Evolutionary conservation across 2,113 vertebrate species (phyloP).

Genomic region (Rattus rattus): DNA sequence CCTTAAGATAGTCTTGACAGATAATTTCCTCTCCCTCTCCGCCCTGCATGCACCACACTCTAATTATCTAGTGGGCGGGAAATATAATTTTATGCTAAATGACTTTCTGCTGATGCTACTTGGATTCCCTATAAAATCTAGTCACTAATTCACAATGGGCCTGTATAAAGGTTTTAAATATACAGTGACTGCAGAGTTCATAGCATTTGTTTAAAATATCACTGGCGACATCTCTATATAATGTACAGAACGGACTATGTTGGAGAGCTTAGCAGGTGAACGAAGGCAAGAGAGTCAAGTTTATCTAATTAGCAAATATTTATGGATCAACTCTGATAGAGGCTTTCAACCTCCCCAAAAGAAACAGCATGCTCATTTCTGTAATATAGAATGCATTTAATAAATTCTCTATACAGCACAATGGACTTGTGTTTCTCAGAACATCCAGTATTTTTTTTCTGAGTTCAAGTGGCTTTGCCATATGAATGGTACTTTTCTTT

Average conservation of each 20-base stretch:
- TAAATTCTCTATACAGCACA: neutral
- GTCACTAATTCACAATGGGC: neutral
- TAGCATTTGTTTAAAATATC: neutral
- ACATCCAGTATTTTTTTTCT: neutral
- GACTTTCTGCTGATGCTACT: slow-evolving; percentile 55
- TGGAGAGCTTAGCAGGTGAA: neutral
- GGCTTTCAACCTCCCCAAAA: neutral
- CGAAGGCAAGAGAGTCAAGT: neutral
- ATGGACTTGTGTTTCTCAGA: neutral
- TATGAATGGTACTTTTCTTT: too few species aligned
- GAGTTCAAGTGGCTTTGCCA: too few species aligned
- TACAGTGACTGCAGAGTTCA: neutral
- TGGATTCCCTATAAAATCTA: slow-evolving; percentile 22
- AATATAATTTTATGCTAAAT: slow-evolving; percentile 65
- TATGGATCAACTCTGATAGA: neutral
- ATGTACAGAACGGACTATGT: neutral
- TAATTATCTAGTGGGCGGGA: slow-evolving; percentile 57
- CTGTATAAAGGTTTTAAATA: slow-evolving; percentile 42
- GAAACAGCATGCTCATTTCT: neutral
- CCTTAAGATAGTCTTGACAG: slow-evolving; percentile 57
- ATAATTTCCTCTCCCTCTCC: slow-evolving; percentile 32
- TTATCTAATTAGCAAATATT: neutral
- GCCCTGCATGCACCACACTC: neutral
- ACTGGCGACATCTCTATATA: slow-evolving; percentile 24
- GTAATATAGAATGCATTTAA: neutral